Conservation (phyloP, 1,140 invertebrate species). For the Lepidurus couesii region DNA sequence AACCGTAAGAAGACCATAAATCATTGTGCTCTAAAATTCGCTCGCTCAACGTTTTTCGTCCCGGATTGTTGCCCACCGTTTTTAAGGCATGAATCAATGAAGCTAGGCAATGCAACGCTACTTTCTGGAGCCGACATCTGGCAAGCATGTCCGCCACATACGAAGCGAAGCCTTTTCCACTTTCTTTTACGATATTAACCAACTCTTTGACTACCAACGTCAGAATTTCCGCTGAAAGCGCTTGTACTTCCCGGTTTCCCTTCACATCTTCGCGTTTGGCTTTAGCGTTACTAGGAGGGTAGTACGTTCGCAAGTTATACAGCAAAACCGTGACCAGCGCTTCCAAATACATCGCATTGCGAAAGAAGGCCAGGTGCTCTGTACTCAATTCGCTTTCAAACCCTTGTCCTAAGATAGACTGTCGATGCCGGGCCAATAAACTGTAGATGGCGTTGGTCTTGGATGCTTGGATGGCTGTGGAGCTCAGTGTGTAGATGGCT, state of each 20-base stretch:
- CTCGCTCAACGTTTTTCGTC: slow-evolving; percentile 60
- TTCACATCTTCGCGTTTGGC: slow-evolving; percentile 63
- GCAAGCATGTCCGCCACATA: slow-evolving; percentile 75
- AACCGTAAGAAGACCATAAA: slow-evolving; percentile 52
- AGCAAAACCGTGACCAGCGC: slow-evolving; percentile 70
- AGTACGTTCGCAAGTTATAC: slow-evolving; percentile 75
- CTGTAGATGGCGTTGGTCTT: slow-evolving; percentile 45
- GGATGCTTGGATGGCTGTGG: slow-evolving; percentile 57
- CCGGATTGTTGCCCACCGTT: slow-evolving; percentile 46
- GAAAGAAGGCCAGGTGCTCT: slow-evolving; percentile 50
- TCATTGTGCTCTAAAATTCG: slow-evolving; percentile 73
- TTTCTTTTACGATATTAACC: slow-evolving; percentile 73
- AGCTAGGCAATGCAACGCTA: slow-evolving; percentile 75
- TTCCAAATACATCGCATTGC: slow-evolving; percentile 79
- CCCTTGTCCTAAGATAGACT: slow-evolving; percentile 71
- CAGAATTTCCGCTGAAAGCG: slow-evolving; percentile 70
- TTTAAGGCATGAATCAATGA: slow-evolving; percentile 60
- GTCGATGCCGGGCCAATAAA: slow-evolving; percentile 68
- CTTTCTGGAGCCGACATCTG: slow-evolving; percentile 81
- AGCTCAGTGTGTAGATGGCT: slow-evolving; percentile 64
- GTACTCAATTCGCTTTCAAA: slow-evolving; percentile 58
- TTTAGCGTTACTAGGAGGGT: slow-evolving; percentile 49
- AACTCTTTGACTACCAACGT: slow-evolving; percentile 70
- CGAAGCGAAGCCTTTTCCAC: slow-evolving; percentile 69
- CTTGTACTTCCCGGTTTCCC: slow-evolving; percentile 68